A percentile compares a stretch with the other conserved stretches of the same genome.
Evolutionary conservation across 2,113 vertebrate genomes (phyloP).

Genomic region (Lamprologus callipterus): DNA sequence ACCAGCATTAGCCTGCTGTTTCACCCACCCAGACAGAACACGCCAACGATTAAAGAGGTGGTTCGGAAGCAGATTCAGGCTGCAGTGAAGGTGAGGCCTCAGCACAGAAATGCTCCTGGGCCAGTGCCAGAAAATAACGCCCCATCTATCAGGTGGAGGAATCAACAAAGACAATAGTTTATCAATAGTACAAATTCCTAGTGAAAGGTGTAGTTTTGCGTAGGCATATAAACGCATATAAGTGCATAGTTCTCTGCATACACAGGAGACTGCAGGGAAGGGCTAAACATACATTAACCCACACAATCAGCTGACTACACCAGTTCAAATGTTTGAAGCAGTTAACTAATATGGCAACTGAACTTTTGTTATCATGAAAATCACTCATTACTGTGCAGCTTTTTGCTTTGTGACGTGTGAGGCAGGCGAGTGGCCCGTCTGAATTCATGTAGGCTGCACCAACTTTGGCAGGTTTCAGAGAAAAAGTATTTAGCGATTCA

Average conservation of each 20-base stretch:
- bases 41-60: conserved; percentile 86
- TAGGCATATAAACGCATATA: background rate
- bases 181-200: background rate
- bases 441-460: background rate
- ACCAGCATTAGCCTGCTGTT: conserved; percentile 86
- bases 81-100: conserved; percentile 76
- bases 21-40: conserved; percentile 82
- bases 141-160: background rate
- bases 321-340: background rate
- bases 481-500: background rate
- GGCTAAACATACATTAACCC: background rate
- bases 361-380: background rate
- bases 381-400: background rate
- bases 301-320: background rate
- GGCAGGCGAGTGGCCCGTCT: background rate
- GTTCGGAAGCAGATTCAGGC: conserved; percentile 84
- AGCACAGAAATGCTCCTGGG: background rate
- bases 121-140: background rate
- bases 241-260: background rate
- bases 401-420: background rate
- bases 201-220: background rate
- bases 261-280: background rate
- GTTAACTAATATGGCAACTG: background rate
- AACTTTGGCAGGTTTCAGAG: background rate
- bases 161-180: background rate